Conservation (phyloP, 2,113 vertebrate species). For the Perccottus glenii region DNA sequence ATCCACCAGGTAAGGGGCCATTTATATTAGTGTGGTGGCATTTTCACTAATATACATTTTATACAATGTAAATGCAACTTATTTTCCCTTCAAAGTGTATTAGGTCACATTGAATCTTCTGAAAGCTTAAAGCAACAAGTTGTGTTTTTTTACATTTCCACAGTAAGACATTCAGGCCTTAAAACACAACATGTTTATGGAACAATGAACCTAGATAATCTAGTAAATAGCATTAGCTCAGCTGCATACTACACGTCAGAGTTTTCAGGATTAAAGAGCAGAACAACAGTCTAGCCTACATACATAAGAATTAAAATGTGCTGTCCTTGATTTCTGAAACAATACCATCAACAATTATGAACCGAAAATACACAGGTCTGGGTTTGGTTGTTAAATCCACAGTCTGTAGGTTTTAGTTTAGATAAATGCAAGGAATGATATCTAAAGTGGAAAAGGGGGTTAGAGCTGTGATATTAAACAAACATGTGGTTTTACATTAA, state of each 20-base stretch:
- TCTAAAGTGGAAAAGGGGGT: too few species aligned
- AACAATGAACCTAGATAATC: slow-evolving; percentile 57
- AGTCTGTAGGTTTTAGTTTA: too few species aligned
- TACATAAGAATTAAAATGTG: neutral
- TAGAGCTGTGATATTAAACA: too few species aligned
- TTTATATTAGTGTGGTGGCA: neutral
- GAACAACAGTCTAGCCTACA: neutral
- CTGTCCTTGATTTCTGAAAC: too few species aligned
- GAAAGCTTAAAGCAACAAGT: slow-evolving; percentile 28
- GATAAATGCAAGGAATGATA: too few species aligned
- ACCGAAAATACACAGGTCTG: too few species aligned
- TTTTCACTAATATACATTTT: neutral
- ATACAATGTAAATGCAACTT: neutral
- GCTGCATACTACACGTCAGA: neutral
- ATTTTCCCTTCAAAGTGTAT: neutral
- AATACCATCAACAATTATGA: too few species aligned
- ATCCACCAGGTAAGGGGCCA: slow-evolving; percentile 24
- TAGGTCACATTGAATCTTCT: slow-evolving; percentile 15
- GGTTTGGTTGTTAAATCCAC: too few species aligned
- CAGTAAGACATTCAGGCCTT: slow-evolving; percentile 39
- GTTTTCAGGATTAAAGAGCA: neutral
- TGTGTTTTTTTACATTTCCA: too few species aligned
- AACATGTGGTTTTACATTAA: too few species aligned
- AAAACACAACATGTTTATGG: slow-evolving; percentile 53
- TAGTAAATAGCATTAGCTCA: slow-evolving; percentile 41